phyloP scores from a whole-genome alignment of 2,888 invertebrate genomes.

The Ferrisia virgata region DNA sequence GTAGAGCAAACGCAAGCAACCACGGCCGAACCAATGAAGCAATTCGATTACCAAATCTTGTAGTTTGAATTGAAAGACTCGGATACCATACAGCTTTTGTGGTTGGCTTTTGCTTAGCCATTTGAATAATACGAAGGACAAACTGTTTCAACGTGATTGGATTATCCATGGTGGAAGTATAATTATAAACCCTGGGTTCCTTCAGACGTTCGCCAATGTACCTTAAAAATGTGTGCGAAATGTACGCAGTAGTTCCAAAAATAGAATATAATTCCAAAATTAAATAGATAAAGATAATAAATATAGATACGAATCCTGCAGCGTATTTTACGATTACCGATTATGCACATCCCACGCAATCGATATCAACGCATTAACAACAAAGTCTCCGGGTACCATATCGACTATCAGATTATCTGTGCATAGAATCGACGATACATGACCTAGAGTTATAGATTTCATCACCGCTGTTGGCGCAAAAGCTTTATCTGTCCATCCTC shows the following conservation, averaged over 20 bases:
- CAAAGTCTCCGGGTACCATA: slow-evolving; percentile 33
- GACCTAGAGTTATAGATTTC: slow-evolving; percentile 8
- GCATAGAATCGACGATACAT: neutral
- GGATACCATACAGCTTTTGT: slow-evolving; percentile 11
- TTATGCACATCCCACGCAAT: slow-evolving; percentile 20
- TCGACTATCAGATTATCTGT: slow-evolving; percentile 7
- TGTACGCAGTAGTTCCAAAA: no score
- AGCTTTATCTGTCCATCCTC: slow-evolving; percentile 30
- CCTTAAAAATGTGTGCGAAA: neutral
- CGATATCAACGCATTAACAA: slow-evolving; percentile 13
- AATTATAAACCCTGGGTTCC: slow-evolving; percentile 21
- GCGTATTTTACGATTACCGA: neutral
- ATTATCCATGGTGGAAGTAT: slow-evolving; percentile 33
- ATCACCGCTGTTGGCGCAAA: slow-evolving; percentile 20
- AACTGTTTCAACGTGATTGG: neutral
- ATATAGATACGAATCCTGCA: no score
- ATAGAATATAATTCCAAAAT: no score
- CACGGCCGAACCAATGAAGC: neutral
- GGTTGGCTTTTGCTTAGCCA: neutral
- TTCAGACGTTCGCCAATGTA: neutral
- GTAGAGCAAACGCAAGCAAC: neutral
- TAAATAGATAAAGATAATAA: no score
- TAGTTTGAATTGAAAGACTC: neutral
- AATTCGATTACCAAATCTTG: neutral
- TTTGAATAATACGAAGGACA: neutral